Base-by-base conservation (phyloP, 2,113 vertebrate genomes). In the Passer montanus region DNA sequence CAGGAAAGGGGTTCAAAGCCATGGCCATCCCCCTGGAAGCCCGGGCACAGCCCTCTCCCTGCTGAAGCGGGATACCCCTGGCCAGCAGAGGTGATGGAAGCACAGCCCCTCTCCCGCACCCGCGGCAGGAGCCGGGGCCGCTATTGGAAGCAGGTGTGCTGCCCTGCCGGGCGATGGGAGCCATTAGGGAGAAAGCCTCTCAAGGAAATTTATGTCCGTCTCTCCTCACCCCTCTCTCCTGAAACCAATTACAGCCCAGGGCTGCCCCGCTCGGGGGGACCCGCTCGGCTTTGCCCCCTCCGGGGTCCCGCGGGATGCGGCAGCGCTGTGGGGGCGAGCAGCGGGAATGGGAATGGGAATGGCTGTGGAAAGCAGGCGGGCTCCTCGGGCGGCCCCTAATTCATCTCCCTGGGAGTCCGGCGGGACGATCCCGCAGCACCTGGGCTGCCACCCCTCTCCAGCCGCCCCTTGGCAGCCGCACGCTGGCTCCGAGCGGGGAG, bases 131-230 rank as follows among this genome's bases (percentile, higher is more conserved):
- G 63, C 15, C 0, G 1, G 27, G 30, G n/a, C 49, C 0, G 21
- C 94, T 59, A 97, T 95, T 95, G 90, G 96, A 97, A 97, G 95
- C 94, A 95, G 95, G 91, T 97, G 95, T 95, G 91, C 95, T 49
- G 73, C 62, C 80, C 90, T 76, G 94, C 88, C 93, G 52, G 63
- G 88, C 6, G 73, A 97, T 79, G 83, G 75, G 94, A 94, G 88
- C 94, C 67, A 70, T 86, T 77, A 87, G 9, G 23, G 66, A 81
- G 58, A 87, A 91, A 94, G 11, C 79, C 85, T 80, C 91, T 69
- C 39, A 44, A 55, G 22, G 82, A 95, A 84, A 95, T 95, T 93
- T 90, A 94, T 76, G 69, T 79, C 93, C 22, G 37, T 86, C 93
- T 96, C 92, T 96, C 90, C 79, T 94, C 93, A 83, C 82, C 85